Evolutionary conservation across 2,888 invertebrate genomes (phyloP).

Genomic region (Pollenia amentaria): DNA sequence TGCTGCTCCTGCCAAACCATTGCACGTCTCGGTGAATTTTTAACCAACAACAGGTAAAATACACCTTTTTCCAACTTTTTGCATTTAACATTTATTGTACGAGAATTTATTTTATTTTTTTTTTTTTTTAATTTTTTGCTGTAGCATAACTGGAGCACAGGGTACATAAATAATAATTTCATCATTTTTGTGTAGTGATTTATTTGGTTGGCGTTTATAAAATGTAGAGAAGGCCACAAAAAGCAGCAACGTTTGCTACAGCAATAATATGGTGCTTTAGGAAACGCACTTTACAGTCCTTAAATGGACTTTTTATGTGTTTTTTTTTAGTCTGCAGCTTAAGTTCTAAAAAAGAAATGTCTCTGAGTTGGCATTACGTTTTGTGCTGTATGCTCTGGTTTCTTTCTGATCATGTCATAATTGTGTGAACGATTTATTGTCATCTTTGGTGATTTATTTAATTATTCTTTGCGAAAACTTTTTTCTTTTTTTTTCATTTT

Average conservation of each 20-base stretch:
- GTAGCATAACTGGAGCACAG: constrained; percentile 79
- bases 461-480: constrained; percentile 69
- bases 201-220: constrained; percentile 79
- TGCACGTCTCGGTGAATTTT: constrained; percentile 29
- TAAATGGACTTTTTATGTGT: constrained; percentile 60
- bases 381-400: constrained; percentile 58
- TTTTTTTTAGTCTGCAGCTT: constrained; percentile 20
- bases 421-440: constrained; percentile 82
- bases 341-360: constrained; percentile 57
- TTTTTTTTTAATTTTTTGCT: constrained; percentile 14
- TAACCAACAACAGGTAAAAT: constrained; percentile 68
- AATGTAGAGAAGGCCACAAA: constrained; percentile 49
- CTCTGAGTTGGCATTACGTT: constrained; percentile 53
- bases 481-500: constrained; percentile 21
- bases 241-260: constrained; percentile 21
- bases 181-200: constrained; percentile 82
- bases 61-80: constrained; percentile 30
- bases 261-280: constrained; percentile 66
- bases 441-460: constrained; percentile 79
- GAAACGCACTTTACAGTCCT: constrained; percentile 70
- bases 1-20: constrained; percentile 45
- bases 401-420: constrained; percentile 79
- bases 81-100: constrained; percentile 29
- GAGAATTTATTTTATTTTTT: constrained; percentile 10
- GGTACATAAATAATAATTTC: constrained; percentile 79